Base-by-base conservation (phyloP, 2,113 vertebrate genomes). In the Equus quagga region DNA sequence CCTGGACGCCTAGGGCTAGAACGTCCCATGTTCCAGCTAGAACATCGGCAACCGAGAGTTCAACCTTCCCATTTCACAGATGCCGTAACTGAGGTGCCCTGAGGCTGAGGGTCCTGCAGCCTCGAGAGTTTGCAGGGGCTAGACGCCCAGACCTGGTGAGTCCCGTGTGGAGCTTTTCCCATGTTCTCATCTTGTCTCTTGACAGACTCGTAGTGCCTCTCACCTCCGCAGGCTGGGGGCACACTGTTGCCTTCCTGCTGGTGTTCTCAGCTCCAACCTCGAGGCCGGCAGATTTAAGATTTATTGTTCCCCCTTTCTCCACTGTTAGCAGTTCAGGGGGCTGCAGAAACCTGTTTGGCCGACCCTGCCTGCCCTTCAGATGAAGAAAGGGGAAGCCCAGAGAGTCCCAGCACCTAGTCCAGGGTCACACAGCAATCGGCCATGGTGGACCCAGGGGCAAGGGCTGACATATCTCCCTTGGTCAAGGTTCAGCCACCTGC, bases 21-120 rank as follows among this genome's bases (percentile, higher is more conserved):
- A 41, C 36, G 36, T 56, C n/a, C 69, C 36, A 3, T 14, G 23
- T n/a, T 36, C 70, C 31, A 31, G 21, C 62, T 56, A 70, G 73
- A 79, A 80, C 36, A 41, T 36, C 5, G 4, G 67, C 65, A 58
- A 79, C 24, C 73, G 17, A 4, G 70, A 33, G 6, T 54, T 64
- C n/a, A 51, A 9, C 36, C 46, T 26, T 58, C 26, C 87, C 24
- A 8, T 26, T 86, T 73, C 73, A 73, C 72, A 79, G 72, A 70
- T 24, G 4, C 10, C 17, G 1, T 31, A 4, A 31, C 62, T 23
- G 86, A 86, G 56, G 36, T 0, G 0, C 46, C 1, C 2, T 28
- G 76, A 67, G 24, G 46, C 75, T 73, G 28, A 0, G 1, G 58
- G 49, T 49, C 60, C 46, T 41, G 19, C 14, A 6, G 21, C 19